Conservation (phyloP, 2,113 vertebrate species). For the Pungitius pungitius region DNA sequence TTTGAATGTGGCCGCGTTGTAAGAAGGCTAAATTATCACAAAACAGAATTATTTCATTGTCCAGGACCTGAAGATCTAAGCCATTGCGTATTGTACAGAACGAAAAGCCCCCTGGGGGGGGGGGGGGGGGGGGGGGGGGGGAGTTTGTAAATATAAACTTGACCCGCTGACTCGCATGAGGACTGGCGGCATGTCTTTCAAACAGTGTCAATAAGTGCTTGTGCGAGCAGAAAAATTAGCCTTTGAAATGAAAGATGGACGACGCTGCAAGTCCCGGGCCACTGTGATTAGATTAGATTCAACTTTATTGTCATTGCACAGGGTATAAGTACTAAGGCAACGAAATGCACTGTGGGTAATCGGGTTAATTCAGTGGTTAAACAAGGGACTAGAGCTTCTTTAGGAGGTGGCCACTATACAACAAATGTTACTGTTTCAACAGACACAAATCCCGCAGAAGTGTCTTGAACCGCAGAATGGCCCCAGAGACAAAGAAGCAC, state of each 20-base stretch:
- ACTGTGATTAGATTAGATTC: too few relatives aligned
- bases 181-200: neutral
- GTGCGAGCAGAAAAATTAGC: constrained; percentile 7
- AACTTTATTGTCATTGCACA: too few relatives aligned
- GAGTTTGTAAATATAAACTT: constrained; percentile 17
- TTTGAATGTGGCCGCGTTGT: neutral
- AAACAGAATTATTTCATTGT: neutral
- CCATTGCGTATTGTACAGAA: neutral
- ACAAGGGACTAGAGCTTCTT: neutral
- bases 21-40: neutral
- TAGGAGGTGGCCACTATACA: neutral
- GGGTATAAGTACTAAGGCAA: too few relatives aligned
- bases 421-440: neutral
- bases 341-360: neutral
- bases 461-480: constrained; percentile 36
- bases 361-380: constrained; percentile 20
- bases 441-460: constrained; percentile 41
- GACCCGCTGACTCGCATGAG: constrained; percentile 8
- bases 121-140: too few relatives aligned
- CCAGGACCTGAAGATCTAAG: neutral
- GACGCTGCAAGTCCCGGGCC: neutral
- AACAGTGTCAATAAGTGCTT: constrained; percentile 20
- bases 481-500: constrained; percentile 57
- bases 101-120: neutral
- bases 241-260: constrained; percentile 50